Evolutionary conservation across 2,797 vertebrate genomes (phyloP), one percentile per base, ranked within the genome.

Genomic region (Menidia menidia): DNA sequence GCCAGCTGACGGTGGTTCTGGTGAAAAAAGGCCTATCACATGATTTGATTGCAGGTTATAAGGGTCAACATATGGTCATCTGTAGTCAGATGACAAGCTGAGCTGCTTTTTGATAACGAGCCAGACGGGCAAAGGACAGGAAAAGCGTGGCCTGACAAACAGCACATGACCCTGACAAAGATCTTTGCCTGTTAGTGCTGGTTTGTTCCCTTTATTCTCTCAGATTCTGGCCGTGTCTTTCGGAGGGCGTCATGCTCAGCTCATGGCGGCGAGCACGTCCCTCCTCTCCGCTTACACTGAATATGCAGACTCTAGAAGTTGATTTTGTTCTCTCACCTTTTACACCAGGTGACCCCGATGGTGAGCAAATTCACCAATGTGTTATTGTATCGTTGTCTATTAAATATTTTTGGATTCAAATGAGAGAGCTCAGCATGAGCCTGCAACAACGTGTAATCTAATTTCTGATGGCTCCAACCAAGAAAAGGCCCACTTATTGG

Each of bases 51-150:
- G 60, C 78, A 72, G 77, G 85, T 78, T 69, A 14, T 43, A 43
- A 77, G 68, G 88, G 88, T 89, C 89, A 81, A 42, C 58, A 61
- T 76, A 60, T 78, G 82, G 84, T 82, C 88, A 83, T 82, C 81
- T 77, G 71, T 44, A 65, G 82, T 89, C 90, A 92, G 88, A 86
- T 91, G 90, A 92, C 73, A 35, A 65, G 25, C 72, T 5, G 47
- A 83, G 75, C 60, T 41, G 2, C 60, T 59, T 53, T 54, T 43
- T 76, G 90, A 92, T 92, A 93, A 88, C 76, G 78, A 50, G 56
- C 77, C 88, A 93, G 92, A 92, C 85, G 88, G 86, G 81, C 91
- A 93, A 92, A 93, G 92, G 88, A 84, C 91, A 86, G 72, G 56
- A 57, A 68, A 77, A 85, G 81, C 75, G 59, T 81, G 87, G 89